A percentile compares a stretch with the other conserved stretches of the same genome.
Evolutionary conservation across 2,113 vertebrate species (phyloP).

Genomic region (Dicrurus megarhynchus): DNA sequence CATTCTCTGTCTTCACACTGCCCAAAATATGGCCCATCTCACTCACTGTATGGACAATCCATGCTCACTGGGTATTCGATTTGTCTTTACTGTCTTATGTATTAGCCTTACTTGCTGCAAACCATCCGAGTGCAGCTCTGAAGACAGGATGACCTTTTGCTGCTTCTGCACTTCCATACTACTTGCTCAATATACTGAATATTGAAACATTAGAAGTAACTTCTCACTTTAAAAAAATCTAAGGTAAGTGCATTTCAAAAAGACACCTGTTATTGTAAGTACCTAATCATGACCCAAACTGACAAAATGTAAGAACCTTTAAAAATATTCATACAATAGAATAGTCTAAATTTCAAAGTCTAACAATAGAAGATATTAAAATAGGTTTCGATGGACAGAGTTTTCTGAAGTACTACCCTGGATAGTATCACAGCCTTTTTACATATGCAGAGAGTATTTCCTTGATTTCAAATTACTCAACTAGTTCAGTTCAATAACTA

Average conservation of each 20-base stretch:
- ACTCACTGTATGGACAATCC: not conserved
- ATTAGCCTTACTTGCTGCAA: not conserved
- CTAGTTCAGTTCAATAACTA: not conserved
- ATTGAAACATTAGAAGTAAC: not conserved
- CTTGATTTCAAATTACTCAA: not conserved
- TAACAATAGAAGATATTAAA: not conserved
- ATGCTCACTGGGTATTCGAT: accelerated
- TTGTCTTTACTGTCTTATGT: not conserved
- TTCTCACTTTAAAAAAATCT: not conserved
- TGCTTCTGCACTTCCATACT: not conserved
- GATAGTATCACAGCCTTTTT: not conserved
- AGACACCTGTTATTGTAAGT: not conserved
- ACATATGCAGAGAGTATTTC: not conserved
- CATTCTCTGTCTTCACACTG: not conserved
- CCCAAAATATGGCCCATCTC: not conserved
- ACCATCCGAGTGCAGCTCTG: not conserved
- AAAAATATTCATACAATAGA: not conserved
- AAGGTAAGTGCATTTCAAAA: not conserved
- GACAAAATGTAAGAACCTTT: not conserved
- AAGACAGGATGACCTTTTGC: not conserved
- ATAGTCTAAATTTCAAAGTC: not conserved
- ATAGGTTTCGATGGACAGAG: not conserved
- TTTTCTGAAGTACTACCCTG: not conserved
- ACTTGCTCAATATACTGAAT: not conserved
- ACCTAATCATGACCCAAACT: not conserved